Evolutionary conservation across 1,140 invertebrate species (phyloP).

Genomic region (Hormaphis cornu): DNA sequence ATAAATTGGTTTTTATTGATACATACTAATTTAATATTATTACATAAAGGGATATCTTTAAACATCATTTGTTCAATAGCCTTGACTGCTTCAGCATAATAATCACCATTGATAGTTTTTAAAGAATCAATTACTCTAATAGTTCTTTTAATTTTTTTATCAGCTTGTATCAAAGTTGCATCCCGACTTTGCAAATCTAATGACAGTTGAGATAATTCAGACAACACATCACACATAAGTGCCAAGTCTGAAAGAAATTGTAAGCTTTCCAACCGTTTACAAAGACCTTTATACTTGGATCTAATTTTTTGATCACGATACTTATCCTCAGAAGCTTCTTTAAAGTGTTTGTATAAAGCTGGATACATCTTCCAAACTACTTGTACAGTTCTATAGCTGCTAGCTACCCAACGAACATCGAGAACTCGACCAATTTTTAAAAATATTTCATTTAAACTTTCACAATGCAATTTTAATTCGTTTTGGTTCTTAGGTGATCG

Average conservation of each 20-base stretch:
- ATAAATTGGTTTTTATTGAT: background rate
- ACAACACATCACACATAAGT: slow-evolving; percentile 5
- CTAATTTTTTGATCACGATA: background rate
- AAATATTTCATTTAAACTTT: background rate
- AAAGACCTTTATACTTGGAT: background rate
- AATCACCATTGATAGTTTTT: background rate
- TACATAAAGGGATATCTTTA: background rate
- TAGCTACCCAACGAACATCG: background rate
- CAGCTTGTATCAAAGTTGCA: background rate
- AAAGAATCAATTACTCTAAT: slow-evolving; percentile 3
- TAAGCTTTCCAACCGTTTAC: background rate
- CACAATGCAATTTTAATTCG: background rate
- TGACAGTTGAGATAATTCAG: background rate
- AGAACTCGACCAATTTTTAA: background rate
- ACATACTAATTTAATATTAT: background rate
- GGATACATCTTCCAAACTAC: background rate
- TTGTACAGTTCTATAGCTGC: background rate
- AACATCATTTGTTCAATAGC: background rate
- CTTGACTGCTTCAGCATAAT: background rate
- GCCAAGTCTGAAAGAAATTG: background rate
- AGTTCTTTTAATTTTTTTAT: background rate
- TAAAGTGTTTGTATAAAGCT: background rate
- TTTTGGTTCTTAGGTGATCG: background rate
- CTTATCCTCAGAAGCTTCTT: background rate
- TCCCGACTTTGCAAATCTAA: background rate